Evolutionary conservation across 2,113 vertebrate genomes (phyloP).

Genomic region (Gallinago jamesoni): DNA sequence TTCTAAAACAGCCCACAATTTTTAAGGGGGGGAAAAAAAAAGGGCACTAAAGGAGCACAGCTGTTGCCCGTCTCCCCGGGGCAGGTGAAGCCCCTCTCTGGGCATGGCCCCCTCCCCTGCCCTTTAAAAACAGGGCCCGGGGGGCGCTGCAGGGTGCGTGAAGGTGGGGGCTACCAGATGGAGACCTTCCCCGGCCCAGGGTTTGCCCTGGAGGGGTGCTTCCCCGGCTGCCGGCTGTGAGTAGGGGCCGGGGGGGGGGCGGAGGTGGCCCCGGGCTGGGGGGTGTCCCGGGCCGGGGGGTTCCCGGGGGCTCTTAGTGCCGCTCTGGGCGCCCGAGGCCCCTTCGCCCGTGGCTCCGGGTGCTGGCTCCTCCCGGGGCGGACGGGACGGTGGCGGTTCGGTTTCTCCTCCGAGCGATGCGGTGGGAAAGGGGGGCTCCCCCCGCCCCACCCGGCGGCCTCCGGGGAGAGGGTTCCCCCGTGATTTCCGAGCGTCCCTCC

Average conservation of each 20-base stretch:
- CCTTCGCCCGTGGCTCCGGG: not conserved
- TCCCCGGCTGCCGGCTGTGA: not conserved
- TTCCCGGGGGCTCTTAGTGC: not conserved
- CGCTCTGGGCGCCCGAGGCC: fast-evolving
- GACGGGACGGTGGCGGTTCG: fast-evolving
- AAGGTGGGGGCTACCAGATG: not conserved
- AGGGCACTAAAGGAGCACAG: not conserved
- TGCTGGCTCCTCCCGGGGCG: not conserved
- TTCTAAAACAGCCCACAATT: not conserved
- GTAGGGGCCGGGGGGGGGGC: not conserved
- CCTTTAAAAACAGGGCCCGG: not conserved
- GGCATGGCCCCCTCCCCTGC: not conserved
- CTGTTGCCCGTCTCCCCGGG: not conserved
- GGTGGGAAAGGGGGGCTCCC: not conserved
- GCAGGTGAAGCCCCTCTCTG: not conserved
- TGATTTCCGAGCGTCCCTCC: fast-evolving
- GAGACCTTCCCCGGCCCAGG: not conserved
- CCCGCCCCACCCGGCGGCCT: not conserved
- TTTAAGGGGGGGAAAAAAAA: not conserved
- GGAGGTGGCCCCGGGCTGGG: fast-evolving
- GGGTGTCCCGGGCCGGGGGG: not conserved
- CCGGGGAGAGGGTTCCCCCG: fast-evolving
- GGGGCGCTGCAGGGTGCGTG: fast-evolving
- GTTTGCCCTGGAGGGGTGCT: not conserved
- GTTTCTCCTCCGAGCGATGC: fast-evolving